Evolutionary conservation across 1,140 invertebrate species (phyloP).

Genomic region (Dreissena polymorpha): DNA sequence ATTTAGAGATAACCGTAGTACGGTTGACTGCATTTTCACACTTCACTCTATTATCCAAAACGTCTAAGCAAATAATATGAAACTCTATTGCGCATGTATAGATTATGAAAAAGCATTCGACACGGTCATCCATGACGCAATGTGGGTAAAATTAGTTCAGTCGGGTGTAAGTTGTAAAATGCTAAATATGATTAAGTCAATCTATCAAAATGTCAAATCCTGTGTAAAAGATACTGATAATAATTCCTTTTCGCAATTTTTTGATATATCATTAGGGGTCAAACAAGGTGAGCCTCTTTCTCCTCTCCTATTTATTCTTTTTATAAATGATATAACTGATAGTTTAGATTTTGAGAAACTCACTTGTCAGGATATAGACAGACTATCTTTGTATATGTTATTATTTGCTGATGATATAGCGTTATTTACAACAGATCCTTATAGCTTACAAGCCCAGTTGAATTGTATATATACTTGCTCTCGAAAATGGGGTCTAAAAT

Average conservation of each 20-base stretch:
- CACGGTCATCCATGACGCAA: constrained; percentile 23
- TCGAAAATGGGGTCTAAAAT: too few relatives aligned
- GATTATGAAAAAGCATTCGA: constrained; percentile 35
- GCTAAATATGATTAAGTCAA: constrained; percentile 29
- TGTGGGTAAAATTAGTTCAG: constrained; percentile 31
- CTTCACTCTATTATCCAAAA: constrained; percentile 42
- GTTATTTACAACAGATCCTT: too few relatives aligned
- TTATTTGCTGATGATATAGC: constrained; percentile 26
- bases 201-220: constrained; percentile 28
- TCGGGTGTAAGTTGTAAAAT: constrained; percentile 27
- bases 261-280: constrained; percentile 12
- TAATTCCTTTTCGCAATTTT: constrained; percentile 6
- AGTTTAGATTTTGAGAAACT: constrained; percentile 2
- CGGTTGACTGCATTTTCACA: constrained; percentile 32
- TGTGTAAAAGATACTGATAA: constrained; percentile 1
- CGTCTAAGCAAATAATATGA: constrained; percentile 15
- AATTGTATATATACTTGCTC: too few relatives aligned
- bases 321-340: constrained; percentile 7
- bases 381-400: constrained; percentile 6
- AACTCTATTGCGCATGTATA: too few relatives aligned
- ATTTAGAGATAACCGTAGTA: too few relatives aligned
- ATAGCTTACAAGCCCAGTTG: too few relatives aligned
- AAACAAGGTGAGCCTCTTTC: constrained; percentile 12
- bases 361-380: constrained; percentile 1
- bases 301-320: constrained; percentile 22